Percentiles rank a stretch among this genome's conserved stretches.
phyloP scores from a whole-genome alignment of 1,140 invertebrate genomes.

The Eulimnadia texana region DNA sequence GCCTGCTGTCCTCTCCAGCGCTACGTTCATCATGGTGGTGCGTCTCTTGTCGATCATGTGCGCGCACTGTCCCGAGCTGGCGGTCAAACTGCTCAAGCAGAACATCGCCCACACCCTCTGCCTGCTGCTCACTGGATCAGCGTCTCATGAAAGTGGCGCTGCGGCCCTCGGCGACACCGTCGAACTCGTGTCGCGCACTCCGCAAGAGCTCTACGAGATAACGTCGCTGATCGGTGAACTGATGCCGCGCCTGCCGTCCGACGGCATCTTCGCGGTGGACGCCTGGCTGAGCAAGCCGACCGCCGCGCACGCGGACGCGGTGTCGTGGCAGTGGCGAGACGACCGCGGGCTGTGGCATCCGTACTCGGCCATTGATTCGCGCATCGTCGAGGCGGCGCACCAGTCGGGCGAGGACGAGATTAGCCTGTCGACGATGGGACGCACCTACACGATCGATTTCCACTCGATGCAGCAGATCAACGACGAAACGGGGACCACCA shows the following conservation, averaged over 20 bases:
- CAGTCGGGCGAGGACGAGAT: slow-evolving; percentile 88
- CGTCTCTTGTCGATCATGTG: slow-evolving; percentile 92
- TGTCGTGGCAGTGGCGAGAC: slow-evolving; percentile 92
- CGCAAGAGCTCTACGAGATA: slow-evolving; percentile 91
- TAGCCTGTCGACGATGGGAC: slow-evolving; percentile 72
- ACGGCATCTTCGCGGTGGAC: slow-evolving; percentile 89
- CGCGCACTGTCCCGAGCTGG: slow-evolving; percentile 79
- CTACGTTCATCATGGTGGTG: slow-evolving; percentile 89
- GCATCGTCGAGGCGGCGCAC: slow-evolving; percentile 78
- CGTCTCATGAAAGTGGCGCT: slow-evolving; percentile 35
- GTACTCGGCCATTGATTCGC: slow-evolving; percentile 53
- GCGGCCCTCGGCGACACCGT: slow-evolving; percentile 30
- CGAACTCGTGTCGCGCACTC: slow-evolving; percentile 72
- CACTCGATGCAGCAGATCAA: slow-evolving; percentile 96
- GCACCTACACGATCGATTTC: slow-evolving; percentile 90
- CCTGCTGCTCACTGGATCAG: slow-evolving; percentile 74
- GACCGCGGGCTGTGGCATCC: slow-evolving; percentile 58
- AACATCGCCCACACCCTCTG: slow-evolving; percentile 89
- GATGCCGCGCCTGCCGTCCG: slow-evolving; percentile 81
- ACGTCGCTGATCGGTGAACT: slow-evolving; percentile 89
- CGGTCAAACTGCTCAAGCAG: slow-evolving; percentile 74
- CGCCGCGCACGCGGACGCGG: slow-evolving; percentile 47
- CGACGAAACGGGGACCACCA: slow-evolving; percentile 85
- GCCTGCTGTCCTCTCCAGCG: slow-evolving; percentile 79
- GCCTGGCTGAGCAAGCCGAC: slow-evolving; percentile 60